Percentiles rank a stretch among this genome's conserved stretches.
Conservation (phyloP, 2,113 vertebrate species). For the Corvus hawaiiensis region DNA sequence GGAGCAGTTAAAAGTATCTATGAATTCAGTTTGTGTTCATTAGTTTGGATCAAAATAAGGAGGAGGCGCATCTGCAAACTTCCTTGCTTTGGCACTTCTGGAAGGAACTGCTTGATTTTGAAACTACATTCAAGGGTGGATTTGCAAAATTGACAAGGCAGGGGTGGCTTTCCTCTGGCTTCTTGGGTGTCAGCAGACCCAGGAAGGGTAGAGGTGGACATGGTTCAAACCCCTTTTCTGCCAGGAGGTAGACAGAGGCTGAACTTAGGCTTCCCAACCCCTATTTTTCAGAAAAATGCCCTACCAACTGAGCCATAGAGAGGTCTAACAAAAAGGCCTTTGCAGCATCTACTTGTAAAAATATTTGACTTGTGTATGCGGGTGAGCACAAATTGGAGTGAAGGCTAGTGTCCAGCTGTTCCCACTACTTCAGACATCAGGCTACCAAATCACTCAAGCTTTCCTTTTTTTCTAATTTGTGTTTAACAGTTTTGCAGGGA, state of each 20-base stretch:
- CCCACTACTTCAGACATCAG: neutral
- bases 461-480: neutral
- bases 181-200: neutral
- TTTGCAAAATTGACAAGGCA: neutral
- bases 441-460: neutral
- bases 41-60: neutral
- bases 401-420: neutral
- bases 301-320: neutral
- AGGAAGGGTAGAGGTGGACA: neutral
- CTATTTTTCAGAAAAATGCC: neutral
- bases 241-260: neutral
- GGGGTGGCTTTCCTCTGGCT: neutral
- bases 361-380: neutral
- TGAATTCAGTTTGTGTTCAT: neutral
- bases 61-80: neutral
- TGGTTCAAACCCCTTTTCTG: neutral
- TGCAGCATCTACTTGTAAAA: neutral
- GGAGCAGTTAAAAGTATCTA: neutral
- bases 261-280: neutral
- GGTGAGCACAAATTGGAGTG: neutral
- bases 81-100: neutral
- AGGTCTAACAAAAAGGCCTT: neutral
- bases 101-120: neutral
- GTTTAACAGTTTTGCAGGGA: neutral
- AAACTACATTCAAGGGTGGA: neutral